phyloP scores from a whole-genome alignment of 2,888 invertebrate species.

The Syritta pipiens region DNA sequence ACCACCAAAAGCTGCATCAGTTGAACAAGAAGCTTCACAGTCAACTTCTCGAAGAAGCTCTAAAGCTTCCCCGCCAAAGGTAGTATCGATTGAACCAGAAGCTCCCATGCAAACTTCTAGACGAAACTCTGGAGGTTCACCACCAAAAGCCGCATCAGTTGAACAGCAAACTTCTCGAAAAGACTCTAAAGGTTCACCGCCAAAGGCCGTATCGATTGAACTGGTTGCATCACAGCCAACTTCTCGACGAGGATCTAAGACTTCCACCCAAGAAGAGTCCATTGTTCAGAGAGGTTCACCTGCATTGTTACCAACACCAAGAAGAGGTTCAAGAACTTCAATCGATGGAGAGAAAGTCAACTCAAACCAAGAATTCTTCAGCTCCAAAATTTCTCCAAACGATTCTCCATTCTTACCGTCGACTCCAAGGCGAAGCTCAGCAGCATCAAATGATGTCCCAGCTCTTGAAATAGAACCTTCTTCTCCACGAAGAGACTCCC shows the following conservation, averaged over 20 bases:
- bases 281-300: conserved; percentile 20
- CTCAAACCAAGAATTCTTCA: too few species aligned
- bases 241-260: not conserved
- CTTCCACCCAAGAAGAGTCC: not conserved
- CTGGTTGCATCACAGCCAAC: not conserved
- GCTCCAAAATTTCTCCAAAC: too few species aligned
- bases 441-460: too few species aligned
- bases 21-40: not conserved
- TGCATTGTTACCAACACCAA: conserved; percentile 26
- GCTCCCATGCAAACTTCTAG: not conserved
- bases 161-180: not conserved
- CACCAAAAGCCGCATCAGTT: too few species aligned
- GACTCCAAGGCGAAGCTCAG: too few species aligned
- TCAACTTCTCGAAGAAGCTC: not conserved
- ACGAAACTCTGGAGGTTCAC: not conserved
- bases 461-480: not conserved
- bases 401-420: too few species aligned
- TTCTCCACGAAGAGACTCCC: too few species aligned
- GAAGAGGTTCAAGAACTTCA: conserved; percentile 13
- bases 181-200: not conserved
- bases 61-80: not conserved
- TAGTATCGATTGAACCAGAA: too few species aligned
- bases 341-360: too few species aligned
- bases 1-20: too few species aligned
- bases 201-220: too few species aligned